phyloP scores from a whole-genome alignment of 2,113 vertebrate genomes.

The Anoura caudifer region DNA sequence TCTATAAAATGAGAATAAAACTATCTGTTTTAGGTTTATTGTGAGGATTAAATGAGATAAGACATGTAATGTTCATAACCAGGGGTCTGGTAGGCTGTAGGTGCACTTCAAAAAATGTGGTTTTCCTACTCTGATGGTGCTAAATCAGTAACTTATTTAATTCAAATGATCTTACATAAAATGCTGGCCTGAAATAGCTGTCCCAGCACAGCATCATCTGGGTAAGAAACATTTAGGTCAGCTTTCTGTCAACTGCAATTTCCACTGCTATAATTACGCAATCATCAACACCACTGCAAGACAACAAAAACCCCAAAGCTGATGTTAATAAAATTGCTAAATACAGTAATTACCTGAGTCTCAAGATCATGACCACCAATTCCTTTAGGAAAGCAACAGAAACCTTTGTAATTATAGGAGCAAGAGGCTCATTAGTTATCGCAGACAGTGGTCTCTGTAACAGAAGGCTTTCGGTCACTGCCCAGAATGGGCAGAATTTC shows the following conservation, averaged over 20 bases:
- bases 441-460: neutral
- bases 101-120: neutral
- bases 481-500: neutral
- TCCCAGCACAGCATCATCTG: conserved; percentile 56
- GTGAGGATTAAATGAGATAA: conserved; percentile 30
- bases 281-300: conserved; percentile 34
- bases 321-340: conserved; percentile 45
- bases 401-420: conserved; percentile 10
- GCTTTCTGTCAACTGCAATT: conserved; percentile 57
- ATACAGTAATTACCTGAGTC: conserved; percentile 50
- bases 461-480: conserved; percentile 23
- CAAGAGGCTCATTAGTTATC: conserved; percentile 29
- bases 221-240: conserved; percentile 54
- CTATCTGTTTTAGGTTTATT: conserved; percentile 6
- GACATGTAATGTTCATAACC: conserved; percentile 7
- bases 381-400: conserved; percentile 43
- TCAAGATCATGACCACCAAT: conserved; percentile 33
- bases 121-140: conserved; percentile 16
- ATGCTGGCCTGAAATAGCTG: conserved; percentile 50
- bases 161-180: conserved; percentile 61
- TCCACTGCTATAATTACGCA: conserved; percentile 57
- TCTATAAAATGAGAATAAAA: conserved; percentile 34
- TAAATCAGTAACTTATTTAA: conserved; percentile 58
- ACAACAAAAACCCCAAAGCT: conserved; percentile 47
- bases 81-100: neutral